Base-by-base conservation (phyloP, 2,888 invertebrate species). In the Hemistola chrysoprasaria region DNA sequence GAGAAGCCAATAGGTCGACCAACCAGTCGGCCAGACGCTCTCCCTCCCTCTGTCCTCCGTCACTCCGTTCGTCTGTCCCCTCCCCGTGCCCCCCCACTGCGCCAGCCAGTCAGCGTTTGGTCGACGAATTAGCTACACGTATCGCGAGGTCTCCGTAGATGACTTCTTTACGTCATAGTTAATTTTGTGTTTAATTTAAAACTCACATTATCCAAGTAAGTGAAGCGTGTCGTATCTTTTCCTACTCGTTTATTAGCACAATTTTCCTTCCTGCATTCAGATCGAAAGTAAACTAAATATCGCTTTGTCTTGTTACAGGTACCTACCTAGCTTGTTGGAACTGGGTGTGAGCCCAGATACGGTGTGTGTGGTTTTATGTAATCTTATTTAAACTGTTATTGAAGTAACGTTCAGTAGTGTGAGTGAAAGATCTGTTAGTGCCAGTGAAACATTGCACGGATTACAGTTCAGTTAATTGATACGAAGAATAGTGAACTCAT, bases 251-350 rank as follows among this genome's bases (percentile, higher is more conserved):
- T 33, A 20, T 53, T 43, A 47, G 52, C 36, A 53, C 40, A 31
- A 59, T 61, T 54, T 46, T 53, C 49, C 32, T 62, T 53, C 38
- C 34, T 36, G 53, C 40, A 59, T 55, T 50, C 50, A 53, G 30
- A 57, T 61, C 50, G 44, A 53, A 47, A 64, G 48, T 70, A 65
- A 72, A 75, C 73, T 82, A 71, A 83, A 71, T 64, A 71, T 63
- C 65, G 83, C 84, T 85, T 85, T 87, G 86, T 86, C 83, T 88
- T 84, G 83, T 87, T 87, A 75, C 86, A 88, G 87, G 87, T 86
- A 87, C 78, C 75, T 78, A 75, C n/a, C n/a, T n/a, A n/a, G n/a
- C n/a, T n/a, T n/a, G 76, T 81, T 74, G 79, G 79, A 79, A 77
- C 80, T 79, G 85, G 86, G 86, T 88, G 86, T 86, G 86, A 84